Percentiles rank a stretch among this genome's conserved stretches.
Conservation (phyloP, 2,113 vertebrate genomes). For the Haemorhous mexicanus region DNA sequence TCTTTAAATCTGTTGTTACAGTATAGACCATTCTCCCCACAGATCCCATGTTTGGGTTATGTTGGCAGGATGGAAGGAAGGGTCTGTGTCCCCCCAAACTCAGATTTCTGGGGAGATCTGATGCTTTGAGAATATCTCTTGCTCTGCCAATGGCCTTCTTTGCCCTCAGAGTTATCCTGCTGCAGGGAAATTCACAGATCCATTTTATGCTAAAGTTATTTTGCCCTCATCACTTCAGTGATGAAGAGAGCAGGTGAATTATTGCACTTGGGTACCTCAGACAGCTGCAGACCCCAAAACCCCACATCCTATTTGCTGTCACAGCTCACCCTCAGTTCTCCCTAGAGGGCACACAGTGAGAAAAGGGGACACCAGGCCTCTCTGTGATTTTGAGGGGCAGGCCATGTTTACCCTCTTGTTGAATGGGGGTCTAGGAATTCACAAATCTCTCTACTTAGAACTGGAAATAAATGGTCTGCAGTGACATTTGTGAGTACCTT, state of each 20-base stretch:
- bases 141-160: not conserved
- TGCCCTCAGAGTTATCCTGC: not conserved
- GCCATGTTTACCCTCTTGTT: not conserved
- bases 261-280: not conserved
- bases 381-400: not conserved
- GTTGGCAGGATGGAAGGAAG: not conserved
- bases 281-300: not conserved
- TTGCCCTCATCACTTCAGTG: not conserved
- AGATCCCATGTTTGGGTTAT: not conserved
- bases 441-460: not conserved
- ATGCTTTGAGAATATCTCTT: not conserved
- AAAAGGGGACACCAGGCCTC: not conserved
- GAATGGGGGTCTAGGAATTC: not conserved
- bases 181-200: not conserved
- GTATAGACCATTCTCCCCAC: rapidly evolving
- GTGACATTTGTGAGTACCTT: not conserved
- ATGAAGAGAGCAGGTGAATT: not conserved
- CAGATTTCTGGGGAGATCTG: not conserved
- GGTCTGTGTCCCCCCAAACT: not conserved
- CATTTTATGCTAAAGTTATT: not conserved
- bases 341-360: not conserved
- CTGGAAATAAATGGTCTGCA: not conserved
- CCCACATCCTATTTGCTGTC: not conserved
- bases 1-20: not conserved
- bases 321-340: not conserved